phyloP scores from a whole-genome alignment of 2,888 invertebrate species.

The Pogonocherus hispidulus region DNA sequence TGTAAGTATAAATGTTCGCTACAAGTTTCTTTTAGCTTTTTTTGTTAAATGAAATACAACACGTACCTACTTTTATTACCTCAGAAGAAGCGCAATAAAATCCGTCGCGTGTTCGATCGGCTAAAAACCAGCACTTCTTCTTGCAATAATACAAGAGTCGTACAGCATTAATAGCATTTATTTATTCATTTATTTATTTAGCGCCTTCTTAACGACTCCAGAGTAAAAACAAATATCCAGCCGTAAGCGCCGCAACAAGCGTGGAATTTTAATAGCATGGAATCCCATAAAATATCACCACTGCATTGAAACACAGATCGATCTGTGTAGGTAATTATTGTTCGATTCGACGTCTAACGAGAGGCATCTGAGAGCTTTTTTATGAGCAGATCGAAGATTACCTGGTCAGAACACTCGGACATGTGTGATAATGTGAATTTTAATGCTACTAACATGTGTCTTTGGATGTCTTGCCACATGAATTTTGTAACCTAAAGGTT shows the following conservation, averaged over 20 bases:
- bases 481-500: neutral
- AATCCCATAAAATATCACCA: slow-evolving; percentile 25
- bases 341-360: slow-evolving; percentile 20
- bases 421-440: slow-evolving; percentile 15
- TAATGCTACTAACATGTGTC: slow-evolving; percentile 12
- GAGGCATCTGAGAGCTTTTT: slow-evolving; percentile 28
- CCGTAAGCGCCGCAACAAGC: slow-evolving; percentile 1
- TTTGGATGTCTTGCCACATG: neutral
- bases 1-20: too few species aligned
- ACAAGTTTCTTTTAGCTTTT: too few species aligned
- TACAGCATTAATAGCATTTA: neutral
- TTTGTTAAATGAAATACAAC: too few species aligned
- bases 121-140: neutral
- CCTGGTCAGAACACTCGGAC: slow-evolving; percentile 14
- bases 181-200: slow-evolving; percentile 22
- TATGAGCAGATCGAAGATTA: slow-evolving; percentile 21
- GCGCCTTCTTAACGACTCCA: slow-evolving; percentile 13
- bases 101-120: slow-evolving; percentile 10
- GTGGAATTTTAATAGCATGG: slow-evolving; percentile 22
- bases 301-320: neutral
- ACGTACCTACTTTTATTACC: neutral
- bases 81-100: neutral
- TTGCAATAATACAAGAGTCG: neutral
- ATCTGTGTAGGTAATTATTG: slow-evolving; percentile 25
- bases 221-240: slow-evolving; percentile 13